Conservation (phyloP, 1,140 invertebrate genomes). For the Cotesia chilonis region DNA sequence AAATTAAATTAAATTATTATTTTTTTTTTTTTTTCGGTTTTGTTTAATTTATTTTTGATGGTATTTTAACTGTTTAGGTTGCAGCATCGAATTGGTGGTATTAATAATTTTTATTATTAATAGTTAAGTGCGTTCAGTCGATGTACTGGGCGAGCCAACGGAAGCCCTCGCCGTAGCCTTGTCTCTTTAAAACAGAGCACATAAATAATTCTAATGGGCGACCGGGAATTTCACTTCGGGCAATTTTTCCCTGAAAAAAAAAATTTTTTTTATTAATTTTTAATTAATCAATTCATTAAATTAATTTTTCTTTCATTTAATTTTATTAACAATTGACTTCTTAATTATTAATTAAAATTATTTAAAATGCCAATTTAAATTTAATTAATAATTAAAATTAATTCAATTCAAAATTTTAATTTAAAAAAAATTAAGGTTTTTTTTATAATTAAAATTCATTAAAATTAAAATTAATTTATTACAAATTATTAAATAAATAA, state of each 20-base stretch:
- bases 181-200: slow-evolving; percentile 98
- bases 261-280: not conserved
- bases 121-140: slow-evolving; percentile 73
- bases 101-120: slow-evolving; percentile 53
- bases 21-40: no score
- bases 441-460: no score
- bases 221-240: slow-evolving; percentile 86
- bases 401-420: no score
- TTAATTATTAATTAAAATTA: no score
- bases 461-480: no score
- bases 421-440: no score
- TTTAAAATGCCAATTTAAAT: no score
- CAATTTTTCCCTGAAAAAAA: slow-evolving; percentile 83
- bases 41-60: no score
- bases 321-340: not conserved
- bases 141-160: slow-evolving; percentile 99
- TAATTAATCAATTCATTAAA: not conserved
- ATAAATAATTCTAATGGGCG: slow-evolving; percentile 99
- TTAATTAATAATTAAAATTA: no score
- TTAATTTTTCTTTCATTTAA: not conserved
- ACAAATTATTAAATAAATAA: no score
- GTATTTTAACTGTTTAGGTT: not conserved
- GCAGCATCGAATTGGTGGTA: slow-evolving; percentile 39
- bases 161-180: slow-evolving; percentile 99
- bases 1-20: no score